Percentiles rank a stretch among this genome's conserved stretches.
These are phyloP conservation scores for Oophaga sylvatica DNA, from an alignment of 2,797 vertebrate genomes.

Conservation along the genomic window DNA sequence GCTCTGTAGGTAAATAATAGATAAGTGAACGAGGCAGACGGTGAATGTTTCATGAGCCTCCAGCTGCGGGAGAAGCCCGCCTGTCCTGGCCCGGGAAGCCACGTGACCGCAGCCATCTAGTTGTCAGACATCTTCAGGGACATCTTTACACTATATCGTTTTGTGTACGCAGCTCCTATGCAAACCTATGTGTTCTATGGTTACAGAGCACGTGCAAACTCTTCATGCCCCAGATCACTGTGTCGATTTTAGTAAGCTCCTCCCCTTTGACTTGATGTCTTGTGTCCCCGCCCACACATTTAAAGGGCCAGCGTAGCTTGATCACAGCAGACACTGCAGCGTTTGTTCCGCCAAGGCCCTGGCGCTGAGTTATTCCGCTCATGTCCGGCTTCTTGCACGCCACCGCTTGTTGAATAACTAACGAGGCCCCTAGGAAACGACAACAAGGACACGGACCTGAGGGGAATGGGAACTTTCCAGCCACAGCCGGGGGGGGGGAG, in stretches of 20 bases:
- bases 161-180: too few species aligned
- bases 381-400: conserved; percentile 16
- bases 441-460: neutral
- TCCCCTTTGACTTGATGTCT: neutral
- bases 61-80: neutral
- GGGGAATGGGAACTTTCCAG: neutral
- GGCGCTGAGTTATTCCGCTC: conserved; percentile 19
- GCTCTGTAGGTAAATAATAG: conserved; percentile 27
- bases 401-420: neutral
- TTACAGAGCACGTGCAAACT: too few species aligned
- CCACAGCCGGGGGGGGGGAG: neutral
- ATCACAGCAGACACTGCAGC: neutral
- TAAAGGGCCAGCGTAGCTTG: neutral
- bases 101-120: neutral
- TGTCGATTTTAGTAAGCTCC: neutral
- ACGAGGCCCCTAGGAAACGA: neutral
- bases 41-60: conserved; percentile 36
- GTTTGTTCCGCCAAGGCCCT: neutral
- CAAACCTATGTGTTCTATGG: too few species aligned
- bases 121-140: neutral
- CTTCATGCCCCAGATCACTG: too few species aligned
- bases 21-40: conserved; percentile 4
- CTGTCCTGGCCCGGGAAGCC: neutral
- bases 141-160: neutral
- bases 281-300: neutral